phyloP scores from a whole-genome alignment of 1,140 invertebrate species.

The Diplogasteroides magnus region DNA sequence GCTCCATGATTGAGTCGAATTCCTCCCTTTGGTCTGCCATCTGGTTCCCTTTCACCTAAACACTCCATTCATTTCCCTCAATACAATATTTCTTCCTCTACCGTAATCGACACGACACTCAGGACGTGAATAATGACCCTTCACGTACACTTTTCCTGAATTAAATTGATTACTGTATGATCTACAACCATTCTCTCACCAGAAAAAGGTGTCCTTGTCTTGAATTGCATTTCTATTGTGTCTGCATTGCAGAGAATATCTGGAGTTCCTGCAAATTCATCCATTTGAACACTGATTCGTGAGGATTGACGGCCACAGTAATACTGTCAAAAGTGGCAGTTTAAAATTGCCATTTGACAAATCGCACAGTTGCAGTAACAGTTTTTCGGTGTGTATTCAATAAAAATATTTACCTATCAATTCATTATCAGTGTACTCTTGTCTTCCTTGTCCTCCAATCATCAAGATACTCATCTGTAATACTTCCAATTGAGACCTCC shows the following conservation, averaged over 20 bases:
- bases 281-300: too few species aligned
- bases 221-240: slow-evolving; percentile 53
- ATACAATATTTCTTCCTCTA: slow-evolving; percentile 16
- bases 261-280: slow-evolving; percentile 42
- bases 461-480: too few species aligned
- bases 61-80: neutral
- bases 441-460: too few species aligned
- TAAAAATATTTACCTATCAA: too few species aligned
- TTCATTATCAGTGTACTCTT: too few species aligned
- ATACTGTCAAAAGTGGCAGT: too few species aligned
- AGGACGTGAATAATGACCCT: slow-evolving; percentile 52
- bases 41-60: slow-evolving; percentile 7
- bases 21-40: slow-evolving; percentile 41
- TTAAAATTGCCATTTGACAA: too few species aligned
- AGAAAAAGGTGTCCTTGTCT: slow-evolving; percentile 45
- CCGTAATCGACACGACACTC: slow-evolving; percentile 53
- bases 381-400: too few species aligned
- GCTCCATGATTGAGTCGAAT: slow-evolving; percentile 50
- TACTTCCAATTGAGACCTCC: too few species aligned
- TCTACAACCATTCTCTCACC: slow-evolving; percentile 27
- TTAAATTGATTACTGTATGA: neutral
- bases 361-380: too few species aligned
- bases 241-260: slow-evolving; percentile 51
- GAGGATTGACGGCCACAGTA: too few species aligned
- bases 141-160: slow-evolving; percentile 48